Conservation (phyloP, 2,888 invertebrate genomes). For the Amiota communis region DNA sequence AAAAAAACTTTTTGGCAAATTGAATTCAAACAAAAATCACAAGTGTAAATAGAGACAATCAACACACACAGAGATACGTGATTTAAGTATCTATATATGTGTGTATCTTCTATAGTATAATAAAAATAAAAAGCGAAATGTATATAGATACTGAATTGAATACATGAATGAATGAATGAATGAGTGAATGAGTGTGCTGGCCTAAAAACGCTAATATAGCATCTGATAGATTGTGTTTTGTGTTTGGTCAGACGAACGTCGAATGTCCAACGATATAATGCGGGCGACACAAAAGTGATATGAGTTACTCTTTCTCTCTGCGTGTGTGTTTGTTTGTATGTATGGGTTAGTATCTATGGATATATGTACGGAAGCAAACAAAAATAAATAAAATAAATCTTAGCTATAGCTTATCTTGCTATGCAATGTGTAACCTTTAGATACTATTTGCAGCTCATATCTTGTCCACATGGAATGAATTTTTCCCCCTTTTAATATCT, state of each 20-base stretch:
- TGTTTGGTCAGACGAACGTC: constrained; percentile 8
- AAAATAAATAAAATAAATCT: constrained; percentile 19
- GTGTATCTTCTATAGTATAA: constrained; percentile 10
- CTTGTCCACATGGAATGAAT: background rate
- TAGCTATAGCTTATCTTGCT: no score
- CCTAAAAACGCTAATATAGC: constrained; percentile 19
- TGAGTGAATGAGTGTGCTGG: background rate
- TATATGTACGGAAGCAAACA: constrained; percentile 24
- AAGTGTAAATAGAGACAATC: constrained; percentile 20
- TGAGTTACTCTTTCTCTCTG: background rate
- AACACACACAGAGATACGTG: background rate
- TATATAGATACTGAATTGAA: constrained; percentile 10
- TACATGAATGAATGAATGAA: background rate
- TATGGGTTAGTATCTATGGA: no score
- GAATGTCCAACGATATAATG: background rate
- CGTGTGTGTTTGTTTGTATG: no score
- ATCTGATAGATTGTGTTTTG: constrained; percentile 11
- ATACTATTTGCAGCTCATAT: constrained; percentile 6
- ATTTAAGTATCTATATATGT: background rate
- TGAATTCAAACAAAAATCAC: constrained; percentile 11
- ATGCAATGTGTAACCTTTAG: constrained; percentile 19
- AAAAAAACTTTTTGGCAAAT: constrained; percentile 12
- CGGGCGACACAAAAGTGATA: background rate
- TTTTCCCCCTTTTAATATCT: constrained; percentile 6
- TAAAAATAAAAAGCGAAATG: background rate